Base-by-base conservation (phyloP, 2,888 invertebrate genomes). In the Tachystola acroxantha region DNA sequence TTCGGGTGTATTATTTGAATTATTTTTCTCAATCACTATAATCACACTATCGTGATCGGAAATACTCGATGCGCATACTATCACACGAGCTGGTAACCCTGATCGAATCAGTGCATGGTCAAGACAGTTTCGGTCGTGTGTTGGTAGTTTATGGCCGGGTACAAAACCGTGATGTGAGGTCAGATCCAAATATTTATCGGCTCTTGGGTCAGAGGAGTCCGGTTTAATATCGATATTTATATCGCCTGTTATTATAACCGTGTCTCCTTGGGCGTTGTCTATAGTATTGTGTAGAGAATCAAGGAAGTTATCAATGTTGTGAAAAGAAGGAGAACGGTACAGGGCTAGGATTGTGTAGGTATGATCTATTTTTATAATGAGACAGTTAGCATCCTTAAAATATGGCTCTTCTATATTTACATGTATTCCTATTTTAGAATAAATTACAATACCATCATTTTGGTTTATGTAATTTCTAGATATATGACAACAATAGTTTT, bases 391-490 rank as follows among this genome's bases (percentile, higher is more conserved):
- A 10, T 14, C 14, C 10, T 3, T 13, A 10, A 14, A 14, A 5
- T 2, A 3, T 7, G 29, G 29, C 10, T 28, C 27, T 1, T 4
- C 5, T 2, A 30, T 7, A 10, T 12, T 22, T 3, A 10, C 7
- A 4, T 29, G 22, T 1, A 36, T 12, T 2, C 14, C 14, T 2
- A 5, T 9, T 22, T 30, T 29, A 10, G 24, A 12, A 24, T 36
- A 29, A 2, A 36, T 14, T 1, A 36, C 35, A 3, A 30, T 7
- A 9, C 35, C 35, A 10, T 29, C 24, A 24, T 36, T 36, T 24
- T 36, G 30, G n/a, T 30, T 36, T 3, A 5, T 19, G 2, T 11
- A 6, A 5, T 10, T 10, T 10, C 5, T 31, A 4, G 31, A 10
- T 3, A 7, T 19, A 6, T 31, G 9, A 7, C 7, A 31, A 9